These are phyloP conservation scores for Anticlea derivata DNA, from an alignment of 2,888 invertebrate genomes.

Conservation along the genomic window DNA sequence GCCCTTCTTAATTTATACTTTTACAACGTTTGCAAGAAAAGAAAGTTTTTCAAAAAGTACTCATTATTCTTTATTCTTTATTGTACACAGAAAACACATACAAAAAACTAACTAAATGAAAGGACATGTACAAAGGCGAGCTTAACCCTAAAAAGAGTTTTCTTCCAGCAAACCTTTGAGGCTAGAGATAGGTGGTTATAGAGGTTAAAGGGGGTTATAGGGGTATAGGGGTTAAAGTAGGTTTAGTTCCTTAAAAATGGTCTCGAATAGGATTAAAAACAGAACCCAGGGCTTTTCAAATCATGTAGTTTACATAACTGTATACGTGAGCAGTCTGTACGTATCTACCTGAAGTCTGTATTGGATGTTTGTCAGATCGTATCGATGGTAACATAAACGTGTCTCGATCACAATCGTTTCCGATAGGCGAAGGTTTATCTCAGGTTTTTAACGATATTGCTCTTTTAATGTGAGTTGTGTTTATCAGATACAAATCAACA, in stretches of 20 bases:
- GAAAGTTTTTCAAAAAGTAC: neutral
- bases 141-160: too few relatives aligned
- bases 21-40: conserved; percentile 2
- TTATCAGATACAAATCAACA: conserved; percentile 5
- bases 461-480: conserved; percentile 1
- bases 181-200: too few relatives aligned
- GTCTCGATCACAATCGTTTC: conserved; percentile 16
- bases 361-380: conserved; percentile 6
- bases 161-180: too few relatives aligned
- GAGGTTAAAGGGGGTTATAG: too few relatives aligned
- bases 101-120: too few relatives aligned
- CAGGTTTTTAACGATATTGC: conserved; percentile 17
- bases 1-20: conserved; percentile 30
- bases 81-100: too few relatives aligned
- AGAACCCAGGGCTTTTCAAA: too few relatives aligned
- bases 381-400: conserved; percentile 14
- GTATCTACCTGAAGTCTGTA: neutral
- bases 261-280: too few relatives aligned
- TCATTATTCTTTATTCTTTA: too few relatives aligned
- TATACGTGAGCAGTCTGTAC: neutral
- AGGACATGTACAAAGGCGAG: too few relatives aligned
- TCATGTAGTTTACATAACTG: neutral
- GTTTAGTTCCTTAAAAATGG: too few relatives aligned
- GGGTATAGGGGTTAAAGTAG: too few relatives aligned
- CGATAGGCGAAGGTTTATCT: conserved; percentile 5